Percentiles rank a stretch among this genome's conserved stretches.
Evolutionary conservation across 2,888 invertebrate species (phyloP).

Genomic region (Odontocolon sp.): DNA sequence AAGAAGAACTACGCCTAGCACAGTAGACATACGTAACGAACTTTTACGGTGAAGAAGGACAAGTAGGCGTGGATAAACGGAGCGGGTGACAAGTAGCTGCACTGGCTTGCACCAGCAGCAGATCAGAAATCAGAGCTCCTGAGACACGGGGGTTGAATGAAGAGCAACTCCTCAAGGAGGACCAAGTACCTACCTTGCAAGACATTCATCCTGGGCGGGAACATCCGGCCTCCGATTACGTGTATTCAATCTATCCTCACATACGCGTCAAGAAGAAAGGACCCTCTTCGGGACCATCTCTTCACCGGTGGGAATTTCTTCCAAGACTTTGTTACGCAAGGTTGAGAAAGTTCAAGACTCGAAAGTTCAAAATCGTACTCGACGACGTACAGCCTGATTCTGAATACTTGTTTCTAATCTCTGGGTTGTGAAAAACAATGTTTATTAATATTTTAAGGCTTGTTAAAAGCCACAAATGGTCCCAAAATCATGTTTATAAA

Average conservation of each 20-base stretch:
- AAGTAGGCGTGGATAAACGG: slow-evolving; percentile 67
- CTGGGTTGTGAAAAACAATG: too few species aligned
- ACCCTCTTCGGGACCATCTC: slow-evolving; percentile 38
- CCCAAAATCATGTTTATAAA: too few species aligned
- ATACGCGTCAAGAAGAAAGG: slow-evolving; percentile 56
- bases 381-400: slow-evolving; percentile 27
- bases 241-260: slow-evolving; percentile 72
- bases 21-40: slow-evolving; percentile 69
- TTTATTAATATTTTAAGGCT: too few species aligned
- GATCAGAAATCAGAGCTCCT: slow-evolving; percentile 80
- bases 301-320: slow-evolving; percentile 69
- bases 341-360: slow-evolving; percentile 47
- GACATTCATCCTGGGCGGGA: slow-evolving; percentile 78
- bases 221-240: slow-evolving; percentile 81
- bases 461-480: too few species aligned
- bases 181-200: slow-evolving; percentile 67
- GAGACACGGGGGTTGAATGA: slow-evolving; percentile 50
- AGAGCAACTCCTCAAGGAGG: slow-evolving; percentile 41
- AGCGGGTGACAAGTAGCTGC: slow-evolving; percentile 77
- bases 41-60: slow-evolving; percentile 63
- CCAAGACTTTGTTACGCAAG: slow-evolving; percentile 55
- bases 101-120: slow-evolving; percentile 70
- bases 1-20: slow-evolving; percentile 34
- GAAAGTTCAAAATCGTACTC: slow-evolving; percentile 10
- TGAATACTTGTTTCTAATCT: neutral